These are phyloP conservation scores for Apotomis betuletana DNA, from an alignment of 2,888 invertebrate genomes.

Conservation along the genomic window DNA sequence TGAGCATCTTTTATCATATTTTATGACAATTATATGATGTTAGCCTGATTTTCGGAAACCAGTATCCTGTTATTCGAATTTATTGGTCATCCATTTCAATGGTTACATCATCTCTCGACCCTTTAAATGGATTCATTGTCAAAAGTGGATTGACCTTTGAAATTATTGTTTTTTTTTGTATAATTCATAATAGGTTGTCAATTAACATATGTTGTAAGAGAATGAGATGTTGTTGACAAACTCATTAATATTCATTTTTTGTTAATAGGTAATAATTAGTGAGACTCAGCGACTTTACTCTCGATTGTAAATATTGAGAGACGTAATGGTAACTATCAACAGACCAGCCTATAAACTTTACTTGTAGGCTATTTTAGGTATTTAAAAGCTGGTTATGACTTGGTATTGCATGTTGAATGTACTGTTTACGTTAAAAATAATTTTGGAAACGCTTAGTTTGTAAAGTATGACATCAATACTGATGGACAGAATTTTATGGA, in stretches of 20 bases:
- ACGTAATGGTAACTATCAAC: neutral
- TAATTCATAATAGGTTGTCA: neutral
- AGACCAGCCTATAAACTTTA: too few relatives aligned
- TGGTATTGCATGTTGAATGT: too few relatives aligned
- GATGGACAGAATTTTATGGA: too few relatives aligned
- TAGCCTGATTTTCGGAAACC: slow-evolving; percentile 27
- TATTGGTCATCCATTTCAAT: slow-evolving; percentile 24
- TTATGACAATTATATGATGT: slow-evolving; percentile 25
- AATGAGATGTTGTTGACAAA: neutral
- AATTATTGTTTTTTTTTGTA: neutral
- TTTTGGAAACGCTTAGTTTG: too few relatives aligned
- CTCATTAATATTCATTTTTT: neutral
- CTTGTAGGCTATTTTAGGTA: too few relatives aligned
- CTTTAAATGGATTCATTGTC: neutral
- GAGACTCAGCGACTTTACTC: too few relatives aligned
- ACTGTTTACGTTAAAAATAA: too few relatives aligned
- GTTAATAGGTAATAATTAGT: neutral
- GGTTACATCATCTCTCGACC: slow-evolving; percentile 1
- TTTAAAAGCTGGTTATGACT: too few relatives aligned
- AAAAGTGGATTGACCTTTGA: neutral
- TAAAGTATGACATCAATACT: too few relatives aligned
- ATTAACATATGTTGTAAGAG: neutral
- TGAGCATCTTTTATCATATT: slow-evolving; percentile 19
- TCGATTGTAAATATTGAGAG: neutral
- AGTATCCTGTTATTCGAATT: slow-evolving; percentile 25